These are phyloP conservation scores for Drepanosiphum platanoidis DNA, from an alignment of 2,888 invertebrate genomes.

Conservation along the genomic window DNA sequence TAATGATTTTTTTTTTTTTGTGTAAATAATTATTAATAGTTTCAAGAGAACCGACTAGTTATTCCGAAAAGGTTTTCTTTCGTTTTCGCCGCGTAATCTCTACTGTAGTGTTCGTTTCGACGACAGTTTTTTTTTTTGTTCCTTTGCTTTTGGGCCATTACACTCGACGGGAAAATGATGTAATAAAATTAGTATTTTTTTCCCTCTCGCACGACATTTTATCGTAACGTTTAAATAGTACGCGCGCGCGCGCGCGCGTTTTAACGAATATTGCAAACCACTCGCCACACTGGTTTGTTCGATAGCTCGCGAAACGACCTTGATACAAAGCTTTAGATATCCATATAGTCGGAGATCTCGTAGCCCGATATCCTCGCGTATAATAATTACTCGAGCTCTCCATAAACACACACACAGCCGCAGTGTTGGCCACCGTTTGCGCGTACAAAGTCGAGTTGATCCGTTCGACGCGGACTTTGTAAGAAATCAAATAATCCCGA, in stretches of 20 bases:
- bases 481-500: neutral
- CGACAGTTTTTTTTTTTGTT: too few relatives aligned
- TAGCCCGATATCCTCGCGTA: too few relatives aligned
- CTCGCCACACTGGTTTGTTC: neutral
- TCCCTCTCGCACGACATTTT: too few relatives aligned
- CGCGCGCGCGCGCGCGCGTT: too few relatives aligned
- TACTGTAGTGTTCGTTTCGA: neutral
- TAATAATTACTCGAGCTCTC: too few relatives aligned
- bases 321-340: neutral
- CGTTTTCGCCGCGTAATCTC: too few relatives aligned
- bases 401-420: too few relatives aligned
- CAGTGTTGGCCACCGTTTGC: neutral
- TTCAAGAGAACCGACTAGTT: too few relatives aligned
- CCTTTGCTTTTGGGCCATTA: neutral
- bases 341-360: neutral
- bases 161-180: neutral
- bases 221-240: neutral
- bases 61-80: too few relatives aligned
- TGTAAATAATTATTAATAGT: too few relatives aligned
- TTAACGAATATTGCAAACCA: neutral
- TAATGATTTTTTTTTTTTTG: too few relatives aligned
- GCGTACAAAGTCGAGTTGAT: neutral
- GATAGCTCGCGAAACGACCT: neutral
- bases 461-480: neutral
- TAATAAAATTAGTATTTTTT: too few relatives aligned